These are phyloP conservation scores for Crocuta crocuta DNA, from an alignment of 2,113 vertebrate genomes.

Conservation along the genomic window DNA sequence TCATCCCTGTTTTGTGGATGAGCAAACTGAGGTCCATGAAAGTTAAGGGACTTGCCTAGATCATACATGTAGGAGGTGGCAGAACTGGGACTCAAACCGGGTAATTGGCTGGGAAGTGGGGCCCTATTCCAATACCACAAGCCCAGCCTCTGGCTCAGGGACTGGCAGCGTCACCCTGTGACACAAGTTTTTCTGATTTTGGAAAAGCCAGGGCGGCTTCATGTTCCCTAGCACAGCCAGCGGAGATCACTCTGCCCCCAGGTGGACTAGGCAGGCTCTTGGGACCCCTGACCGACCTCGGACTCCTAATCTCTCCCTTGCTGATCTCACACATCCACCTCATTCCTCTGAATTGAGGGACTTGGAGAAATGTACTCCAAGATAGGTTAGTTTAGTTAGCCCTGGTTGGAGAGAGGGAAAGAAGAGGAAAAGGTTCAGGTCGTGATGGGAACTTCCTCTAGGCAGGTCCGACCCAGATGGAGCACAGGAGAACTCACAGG, in stretches of 20 bases:
- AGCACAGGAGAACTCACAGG: neutral
- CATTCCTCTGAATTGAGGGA: neutral
- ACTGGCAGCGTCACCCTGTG: neutral
- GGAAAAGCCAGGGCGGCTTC: neutral
- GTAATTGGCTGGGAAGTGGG: neutral
- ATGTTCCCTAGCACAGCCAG: neutral
- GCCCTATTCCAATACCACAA: neutral
- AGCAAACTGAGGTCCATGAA: slow-evolving; percentile 22
- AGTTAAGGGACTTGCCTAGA: neutral
- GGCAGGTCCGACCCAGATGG: neutral
- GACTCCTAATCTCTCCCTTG: neutral
- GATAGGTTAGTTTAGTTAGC: neutral
- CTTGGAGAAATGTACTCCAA: neutral
- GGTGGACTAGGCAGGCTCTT: neutral
- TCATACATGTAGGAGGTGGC: neutral
- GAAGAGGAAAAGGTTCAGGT: neutral
- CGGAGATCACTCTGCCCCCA: neutral
- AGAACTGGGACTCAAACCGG: neutral
- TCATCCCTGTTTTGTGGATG: neutral
- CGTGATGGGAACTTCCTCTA: neutral
- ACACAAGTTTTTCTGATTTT: neutral
- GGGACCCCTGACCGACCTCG: neutral
- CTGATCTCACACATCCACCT: neutral
- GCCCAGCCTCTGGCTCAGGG: neutral
- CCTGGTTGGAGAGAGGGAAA: neutral